Evolutionary conservation across 2,113 vertebrate species (phyloP), one percentile per base, ranked within the genome.

Genomic region (Percopsis transmontana): DNA sequence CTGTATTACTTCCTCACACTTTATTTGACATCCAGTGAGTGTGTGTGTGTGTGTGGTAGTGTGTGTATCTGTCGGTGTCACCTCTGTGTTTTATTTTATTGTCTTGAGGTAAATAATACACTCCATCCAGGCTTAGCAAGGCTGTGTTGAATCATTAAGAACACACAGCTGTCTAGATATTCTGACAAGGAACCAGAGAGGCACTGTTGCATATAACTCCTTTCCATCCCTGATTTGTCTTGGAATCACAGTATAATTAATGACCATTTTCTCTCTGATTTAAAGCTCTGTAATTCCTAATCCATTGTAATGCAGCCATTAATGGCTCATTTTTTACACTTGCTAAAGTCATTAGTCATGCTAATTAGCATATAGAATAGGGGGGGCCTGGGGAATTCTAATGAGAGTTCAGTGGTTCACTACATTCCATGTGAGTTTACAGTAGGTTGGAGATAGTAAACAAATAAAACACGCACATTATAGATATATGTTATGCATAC

Each of bases 231-330:
- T 68, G 70, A 82, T 85, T 87, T 86, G 72, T 76, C 67, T 77
- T 76, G 74, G 70, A 88, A 87, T 87, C 79, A 79, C 74, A 57
- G 58, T 58, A 82, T 83, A 85, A 90, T 85, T 88, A 80, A 66
- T 76, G 76, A 62, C 71, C 66, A 77, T 83, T 90, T 87, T 82
- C 69, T 65, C 74, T 80, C 84, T 74, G 68, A 60, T 82, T 84
- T 79, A 85, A 87, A 81, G 77, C 81, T 78, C 74, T 88, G 77
- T 84, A 82, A 85, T 81, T 84, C 74, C 81, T 86, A 84, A 85
- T 90, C 84, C 83, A 83, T 87, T 88, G 81, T 88, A 87, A 87
- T 84, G 71, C 86, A 82, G 78, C 81, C 76, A 89, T 89, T 87
- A 88, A 76, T 74, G 81, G 56, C 80, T 85, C 68, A 87, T 88